A percentile compares a stretch with the other conserved stretches of the same genome.
Evolutionary conservation across 2,113 vertebrate species (phyloP).

Genomic region (Psittacara wagleri): DNA sequence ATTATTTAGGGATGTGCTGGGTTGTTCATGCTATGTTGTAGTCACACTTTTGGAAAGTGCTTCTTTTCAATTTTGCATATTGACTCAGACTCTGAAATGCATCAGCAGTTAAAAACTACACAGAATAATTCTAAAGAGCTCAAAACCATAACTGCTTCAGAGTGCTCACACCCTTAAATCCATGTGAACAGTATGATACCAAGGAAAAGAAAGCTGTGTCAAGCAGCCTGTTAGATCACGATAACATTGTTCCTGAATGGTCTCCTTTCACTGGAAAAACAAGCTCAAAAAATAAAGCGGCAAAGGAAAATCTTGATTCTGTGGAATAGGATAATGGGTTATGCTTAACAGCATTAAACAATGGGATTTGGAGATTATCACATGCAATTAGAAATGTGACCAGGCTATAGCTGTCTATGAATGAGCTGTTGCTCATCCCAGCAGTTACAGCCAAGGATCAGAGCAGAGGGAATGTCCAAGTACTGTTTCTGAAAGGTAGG

Average conservation of each 20-base stretch:
- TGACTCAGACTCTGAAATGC: neutral
- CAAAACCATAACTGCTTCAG: neutral
- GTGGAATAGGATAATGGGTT: neutral
- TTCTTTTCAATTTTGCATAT: neutral
- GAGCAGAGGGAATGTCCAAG: neutral
- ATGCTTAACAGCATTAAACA: neutral
- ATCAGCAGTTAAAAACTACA: neutral
- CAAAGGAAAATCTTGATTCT: neutral
- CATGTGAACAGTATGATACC: neutral
- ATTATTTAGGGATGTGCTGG: neutral
- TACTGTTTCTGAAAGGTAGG: no score
- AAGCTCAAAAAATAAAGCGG: neutral
- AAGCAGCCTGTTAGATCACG: neutral
- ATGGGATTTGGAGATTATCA: neutral
- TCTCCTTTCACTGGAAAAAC: neutral
- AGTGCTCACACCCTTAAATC: neutral
- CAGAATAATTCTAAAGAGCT: neutral
- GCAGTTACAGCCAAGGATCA: neutral
- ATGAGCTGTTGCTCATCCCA: neutral
- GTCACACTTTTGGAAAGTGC: neutral
- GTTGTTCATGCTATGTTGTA: accelerated
- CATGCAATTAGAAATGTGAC: neutral
- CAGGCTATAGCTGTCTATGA: accelerated
- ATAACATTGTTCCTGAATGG: conserved; percentile 27
- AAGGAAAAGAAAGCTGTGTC: neutral